Evolutionary conservation across 2,113 vertebrate species (phyloP).

Genomic region (Psittacus erithacus): DNA sequence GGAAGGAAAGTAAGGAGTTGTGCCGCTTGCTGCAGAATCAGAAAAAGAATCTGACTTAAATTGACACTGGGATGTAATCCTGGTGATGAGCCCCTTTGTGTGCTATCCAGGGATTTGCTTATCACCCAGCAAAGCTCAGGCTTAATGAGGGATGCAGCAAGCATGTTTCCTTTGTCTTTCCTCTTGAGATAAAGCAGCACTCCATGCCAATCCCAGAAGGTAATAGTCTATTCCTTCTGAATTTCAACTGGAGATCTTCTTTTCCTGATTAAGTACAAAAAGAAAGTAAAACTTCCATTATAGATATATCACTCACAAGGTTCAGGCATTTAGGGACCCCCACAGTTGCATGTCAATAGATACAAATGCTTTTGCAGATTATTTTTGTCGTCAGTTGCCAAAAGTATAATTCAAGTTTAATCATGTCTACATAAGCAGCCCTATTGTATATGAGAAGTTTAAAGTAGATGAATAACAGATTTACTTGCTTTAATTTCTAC

Average conservation of each 20-base stretch:
- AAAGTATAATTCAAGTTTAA: not conserved
- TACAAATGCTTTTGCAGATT: not conserved
- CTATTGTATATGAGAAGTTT: not conserved
- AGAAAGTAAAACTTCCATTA: not conserved
- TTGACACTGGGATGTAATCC: not conserved
- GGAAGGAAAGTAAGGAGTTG: not conserved
- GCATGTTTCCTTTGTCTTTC: not conserved
- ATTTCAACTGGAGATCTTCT: not conserved
- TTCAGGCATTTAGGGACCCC: not conserved
- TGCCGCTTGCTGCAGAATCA: not conserved
- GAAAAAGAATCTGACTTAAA: not conserved
- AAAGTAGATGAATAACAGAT: not conserved
- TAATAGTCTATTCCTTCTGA: not conserved
- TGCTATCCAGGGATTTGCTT: not conserved
- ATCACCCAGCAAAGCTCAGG: not conserved
- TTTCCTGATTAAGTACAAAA: not conserved
- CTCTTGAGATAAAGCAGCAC: not conserved
- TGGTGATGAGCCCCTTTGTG: not conserved
- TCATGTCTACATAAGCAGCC: not conserved
- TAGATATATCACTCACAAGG: not conserved
- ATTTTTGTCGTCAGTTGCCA: not conserved
- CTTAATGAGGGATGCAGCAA: not conserved
- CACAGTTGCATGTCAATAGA: not conserved
- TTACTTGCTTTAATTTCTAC: not conserved
- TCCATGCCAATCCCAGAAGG: not conserved